Percentiles rank a stretch among this genome's conserved stretches.
phyloP scores from a whole-genome alignment of 2,797 vertebrate genomes.

The Enoplosus armatus region DNA sequence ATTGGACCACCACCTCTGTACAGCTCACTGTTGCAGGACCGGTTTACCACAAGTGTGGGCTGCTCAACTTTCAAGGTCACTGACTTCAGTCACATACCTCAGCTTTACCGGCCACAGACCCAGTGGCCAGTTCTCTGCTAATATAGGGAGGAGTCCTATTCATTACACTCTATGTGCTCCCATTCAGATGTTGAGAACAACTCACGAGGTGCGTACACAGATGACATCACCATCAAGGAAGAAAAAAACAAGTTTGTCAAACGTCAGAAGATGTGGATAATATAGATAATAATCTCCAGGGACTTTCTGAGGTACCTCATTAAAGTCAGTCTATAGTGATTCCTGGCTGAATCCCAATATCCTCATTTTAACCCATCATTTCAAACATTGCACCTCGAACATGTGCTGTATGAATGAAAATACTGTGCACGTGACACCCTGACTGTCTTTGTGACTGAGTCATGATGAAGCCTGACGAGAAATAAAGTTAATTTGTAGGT shows the following conservation, averaged over 20 bases:
- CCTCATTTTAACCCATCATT: constrained; percentile 23
- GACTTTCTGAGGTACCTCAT: constrained; percentile 1
- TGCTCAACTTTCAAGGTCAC: constrained; percentile 84
- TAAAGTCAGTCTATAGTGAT: constrained; percentile 15
- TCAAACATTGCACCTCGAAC: not conserved
- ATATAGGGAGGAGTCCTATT: constrained; percentile 58
- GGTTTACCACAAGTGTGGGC: constrained; percentile 70
- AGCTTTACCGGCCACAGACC: constrained; percentile 59
- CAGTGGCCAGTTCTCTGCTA: constrained; percentile 37
- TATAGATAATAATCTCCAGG: constrained; percentile 10
- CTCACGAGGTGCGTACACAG: not conserved
- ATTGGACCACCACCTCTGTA: constrained; percentile 55
- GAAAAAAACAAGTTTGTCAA: not conserved
- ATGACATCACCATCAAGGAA: constrained; percentile 21
- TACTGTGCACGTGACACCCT: not conserved
- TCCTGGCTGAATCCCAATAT: constrained; percentile 20
- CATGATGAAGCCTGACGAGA: not conserved
- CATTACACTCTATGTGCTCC: constrained; percentile 9
- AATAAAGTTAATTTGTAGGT: not conserved
- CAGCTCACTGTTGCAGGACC: constrained; percentile 72
- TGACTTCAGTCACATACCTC: constrained; percentile 79
- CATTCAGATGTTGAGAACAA: constrained; percentile 22
- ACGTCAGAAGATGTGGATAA: constrained; percentile 34
- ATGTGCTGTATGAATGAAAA: not conserved
- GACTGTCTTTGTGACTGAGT: not conserved